Evolutionary conservation across 2,113 vertebrate species (phyloP), one percentile per base, ranked within the genome.

Genomic region (Mesitornis unicolor): DNA sequence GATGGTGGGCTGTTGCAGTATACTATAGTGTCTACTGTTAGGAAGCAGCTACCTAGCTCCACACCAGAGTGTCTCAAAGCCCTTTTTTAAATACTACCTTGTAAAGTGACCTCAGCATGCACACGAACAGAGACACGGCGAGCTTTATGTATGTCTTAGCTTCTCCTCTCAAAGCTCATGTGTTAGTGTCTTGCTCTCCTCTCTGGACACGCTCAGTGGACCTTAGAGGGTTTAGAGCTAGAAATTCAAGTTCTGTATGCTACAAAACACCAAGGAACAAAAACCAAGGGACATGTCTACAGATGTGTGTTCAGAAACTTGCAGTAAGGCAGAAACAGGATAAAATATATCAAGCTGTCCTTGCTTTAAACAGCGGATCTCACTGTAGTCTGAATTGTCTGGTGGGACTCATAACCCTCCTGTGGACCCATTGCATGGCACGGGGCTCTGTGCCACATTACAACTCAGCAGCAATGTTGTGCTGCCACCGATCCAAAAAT

Each of bases 401-500:
- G 84, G 86, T 70, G 83, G 88, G 76, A 80, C 53, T 59, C 71
- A 9, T 2, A 38, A 53, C 36, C 47, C 59, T 80, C 59, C 76
- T 19, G 54, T 1, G 2, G 79, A 48, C 61, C 82, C 33, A 42
- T 28, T 61, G 78, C 2, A 4, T 36, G 77, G 43, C 84, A 71
- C 6, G 6, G 68, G 38, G 60, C 50, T 89, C 64, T 81, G 80
- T 38, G 60, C 75, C 79, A 74, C 16, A 1, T 13, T 74, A 7
- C 16, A 93, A 67, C 89, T 84, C 86, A 74, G 80, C 56, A 71
- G 89, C 14, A 11, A 92, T n/a, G 64, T 29, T 90, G 60, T 40
- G 51, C 83, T 84, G 88, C 73, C 92, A 81, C 68, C 2, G 1
- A 56, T 51, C 79, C 95, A 80, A 91, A 96, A 95, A 95, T 93